phyloP scores from a whole-genome alignment of 2,888 invertebrate species.

The Galerucella calmariensis region DNA sequence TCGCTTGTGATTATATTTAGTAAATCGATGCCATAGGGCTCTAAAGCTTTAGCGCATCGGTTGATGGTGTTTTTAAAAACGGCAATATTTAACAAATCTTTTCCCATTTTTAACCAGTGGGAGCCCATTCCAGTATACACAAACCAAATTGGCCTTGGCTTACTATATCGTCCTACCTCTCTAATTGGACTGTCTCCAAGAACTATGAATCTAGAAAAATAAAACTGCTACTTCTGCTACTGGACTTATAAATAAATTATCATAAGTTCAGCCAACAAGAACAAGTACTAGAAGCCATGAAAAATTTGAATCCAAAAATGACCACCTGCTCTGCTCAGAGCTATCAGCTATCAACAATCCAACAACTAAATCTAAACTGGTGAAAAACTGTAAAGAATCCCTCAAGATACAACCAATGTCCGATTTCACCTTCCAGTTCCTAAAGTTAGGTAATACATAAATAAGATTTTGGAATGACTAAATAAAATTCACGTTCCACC shows the following conservation, averaged over 20 bases:
- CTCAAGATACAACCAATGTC: too few species aligned
- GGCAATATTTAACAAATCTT: conserved; percentile 69
- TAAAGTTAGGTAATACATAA: too few species aligned
- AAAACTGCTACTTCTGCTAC: background rate
- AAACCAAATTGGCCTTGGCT: conserved; percentile 70
- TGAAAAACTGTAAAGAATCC: too few species aligned
- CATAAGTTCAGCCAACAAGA: too few species aligned
- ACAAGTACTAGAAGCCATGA: too few species aligned
- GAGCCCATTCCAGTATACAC: conserved; percentile 77
- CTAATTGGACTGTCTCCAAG: conserved; percentile 43
- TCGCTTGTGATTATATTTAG: conserved; percentile 66
- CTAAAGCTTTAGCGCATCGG: conserved; percentile 66
- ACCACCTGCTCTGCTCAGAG: too few species aligned
- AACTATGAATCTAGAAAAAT: conserved; percentile 40
- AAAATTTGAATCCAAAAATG: too few species aligned
- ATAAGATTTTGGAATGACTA: too few species aligned
- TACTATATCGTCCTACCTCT: conserved; percentile 32
- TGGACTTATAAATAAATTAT: background rate
- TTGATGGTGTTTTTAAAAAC: conserved; percentile 69
- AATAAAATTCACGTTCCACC: too few species aligned
- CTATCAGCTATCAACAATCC: too few species aligned
- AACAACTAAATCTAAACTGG: too few species aligned
- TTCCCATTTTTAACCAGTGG: conserved; percentile 75
- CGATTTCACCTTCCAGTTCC: too few species aligned
- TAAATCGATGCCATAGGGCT: conserved; percentile 68